Evolutionary conservation across 2,797 vertebrate genomes (phyloP).

Genomic region (Mormyrops attenuatus): DNA sequence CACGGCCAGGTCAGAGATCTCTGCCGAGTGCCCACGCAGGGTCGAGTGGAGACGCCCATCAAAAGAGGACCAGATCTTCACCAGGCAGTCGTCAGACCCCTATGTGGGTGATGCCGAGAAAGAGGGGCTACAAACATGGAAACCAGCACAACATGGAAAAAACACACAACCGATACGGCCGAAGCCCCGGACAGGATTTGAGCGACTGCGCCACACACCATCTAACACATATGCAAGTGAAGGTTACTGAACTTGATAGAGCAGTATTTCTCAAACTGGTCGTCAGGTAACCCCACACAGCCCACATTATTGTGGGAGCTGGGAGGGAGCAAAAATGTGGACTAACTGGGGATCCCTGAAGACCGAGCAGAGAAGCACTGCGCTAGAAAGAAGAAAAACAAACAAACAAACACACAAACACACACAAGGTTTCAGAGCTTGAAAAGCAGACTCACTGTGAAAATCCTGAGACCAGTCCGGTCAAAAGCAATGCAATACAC

Average conservation of each 20-base stretch:
- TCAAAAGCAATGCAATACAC: conserved; percentile 98
- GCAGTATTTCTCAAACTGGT: background rate
- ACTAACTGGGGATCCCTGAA: background rate
- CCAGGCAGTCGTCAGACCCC: conserved; percentile 97
- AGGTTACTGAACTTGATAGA: background rate
- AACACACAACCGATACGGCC: background rate
- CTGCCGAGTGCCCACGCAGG: conserved; percentile 88
- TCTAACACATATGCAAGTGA: background rate
- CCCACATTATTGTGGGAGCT: background rate
- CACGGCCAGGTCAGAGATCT: conserved; percentile 96
- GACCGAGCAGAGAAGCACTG: background rate
- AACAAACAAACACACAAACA: background rate
- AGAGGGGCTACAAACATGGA: background rate
- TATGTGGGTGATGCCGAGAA: conserved; percentile 40
- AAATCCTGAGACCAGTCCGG: conserved; percentile 92
- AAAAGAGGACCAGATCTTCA: conserved; percentile 97
- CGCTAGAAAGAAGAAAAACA: background rate
- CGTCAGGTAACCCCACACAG: background rate
- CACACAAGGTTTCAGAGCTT: background rate
- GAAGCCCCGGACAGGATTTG: background rate
- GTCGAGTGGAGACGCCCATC: conserved; percentile 90
- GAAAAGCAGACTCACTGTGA: conserved; percentile 78
- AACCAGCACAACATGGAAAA: background rate
- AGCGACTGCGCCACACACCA: background rate
- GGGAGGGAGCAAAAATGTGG: background rate